Evolutionary conservation across 2,797 vertebrate species (phyloP).

Genomic region (Arnoldichthys spilopterus): DNA sequence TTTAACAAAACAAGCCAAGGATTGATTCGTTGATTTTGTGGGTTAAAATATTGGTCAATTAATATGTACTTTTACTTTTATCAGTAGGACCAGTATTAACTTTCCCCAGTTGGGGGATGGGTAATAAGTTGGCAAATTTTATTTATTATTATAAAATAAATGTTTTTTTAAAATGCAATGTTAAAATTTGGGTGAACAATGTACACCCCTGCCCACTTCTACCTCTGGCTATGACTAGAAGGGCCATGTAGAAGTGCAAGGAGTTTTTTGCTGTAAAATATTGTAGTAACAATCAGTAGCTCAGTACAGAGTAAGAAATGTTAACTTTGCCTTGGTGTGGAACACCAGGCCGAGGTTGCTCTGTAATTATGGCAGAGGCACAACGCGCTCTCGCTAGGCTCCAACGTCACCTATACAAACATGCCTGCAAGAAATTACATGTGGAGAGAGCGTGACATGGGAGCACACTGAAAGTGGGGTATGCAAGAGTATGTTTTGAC

Average conservation of each 20-base stretch:
- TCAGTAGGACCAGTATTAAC: too few species aligned
- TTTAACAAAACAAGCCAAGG: too few species aligned
- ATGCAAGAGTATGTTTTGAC: constrained; percentile 18
- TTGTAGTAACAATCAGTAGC: constrained; percentile 16
- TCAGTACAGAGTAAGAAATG: constrained; percentile 41
- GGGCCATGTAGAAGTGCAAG: background rate
- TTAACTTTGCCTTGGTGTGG: constrained; percentile 22
- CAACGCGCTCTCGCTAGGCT: constrained; percentile 45
- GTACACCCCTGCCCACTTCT: too few species aligned
- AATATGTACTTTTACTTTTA: too few species aligned
- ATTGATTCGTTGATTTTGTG: too few species aligned
- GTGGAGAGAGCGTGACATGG: constrained; percentile 16
- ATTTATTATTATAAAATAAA: too few species aligned
- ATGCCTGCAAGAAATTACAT: constrained; percentile 56
- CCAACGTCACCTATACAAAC: constrained; percentile 57
- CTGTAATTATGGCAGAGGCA: constrained; percentile 60
- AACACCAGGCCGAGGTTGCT: constrained; percentile 30
- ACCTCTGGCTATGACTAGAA: too few species aligned
- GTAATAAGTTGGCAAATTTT: too few species aligned
- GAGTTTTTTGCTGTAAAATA: background rate
- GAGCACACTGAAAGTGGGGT: background rate
- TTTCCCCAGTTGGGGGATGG: too few species aligned
- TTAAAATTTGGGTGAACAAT: too few species aligned
- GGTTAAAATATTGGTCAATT: too few species aligned
- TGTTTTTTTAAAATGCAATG: too few species aligned